Base-by-base conservation (phyloP, 2,797 vertebrate species). In the Tamandua tetradactyla region DNA sequence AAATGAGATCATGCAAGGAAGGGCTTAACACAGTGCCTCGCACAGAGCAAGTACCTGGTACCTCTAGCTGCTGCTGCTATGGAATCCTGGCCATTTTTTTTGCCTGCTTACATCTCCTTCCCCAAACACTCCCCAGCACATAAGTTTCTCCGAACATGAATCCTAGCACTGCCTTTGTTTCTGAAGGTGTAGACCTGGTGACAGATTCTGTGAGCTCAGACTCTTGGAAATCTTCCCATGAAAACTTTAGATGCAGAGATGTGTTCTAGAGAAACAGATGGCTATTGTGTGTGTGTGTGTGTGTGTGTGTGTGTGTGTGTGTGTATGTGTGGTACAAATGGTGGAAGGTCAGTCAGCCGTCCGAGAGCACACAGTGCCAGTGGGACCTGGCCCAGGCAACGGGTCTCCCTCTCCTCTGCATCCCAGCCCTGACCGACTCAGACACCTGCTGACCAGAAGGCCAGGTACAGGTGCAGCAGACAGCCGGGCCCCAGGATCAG, bases 141-240 rank as follows among this genome's bases (percentile, higher is more conserved):
- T 3, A 5, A 4, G 40, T 13, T 25, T 74, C 57, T 69, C 72
- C 40, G 9, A 7, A 64, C 5, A 0, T 0, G 25, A 42, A 42
- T 32, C 64, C 57, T 71, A 35, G 66, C 71, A 32, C 35, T 0
- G 35, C 57, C 52, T 91, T 76, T 20, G n/a, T 80, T 80, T 59
- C 79, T 2, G 27, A 71, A 64, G 40, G 62, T 59, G 59, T 44
- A 2, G 42, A 71, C 47, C 32, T 80, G 5, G 71, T 30, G 59
- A 76, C 52, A 55, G n/a, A 52, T 37, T 69, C 52, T 37, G 37
- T 8, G 49, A 82, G 57, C 47, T 61, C 78, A 57, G 44, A 55
- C 25, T 90, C 82, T 72, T 92, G 89, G 78, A 95, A 85, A 47
- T 72, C 13, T 84, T 82, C 89, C 89, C 81, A 57, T 44, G 89